Evolutionary conservation across 2,113 vertebrate species (phyloP).

Genomic region (Prochilodus magdalenae): DNA sequence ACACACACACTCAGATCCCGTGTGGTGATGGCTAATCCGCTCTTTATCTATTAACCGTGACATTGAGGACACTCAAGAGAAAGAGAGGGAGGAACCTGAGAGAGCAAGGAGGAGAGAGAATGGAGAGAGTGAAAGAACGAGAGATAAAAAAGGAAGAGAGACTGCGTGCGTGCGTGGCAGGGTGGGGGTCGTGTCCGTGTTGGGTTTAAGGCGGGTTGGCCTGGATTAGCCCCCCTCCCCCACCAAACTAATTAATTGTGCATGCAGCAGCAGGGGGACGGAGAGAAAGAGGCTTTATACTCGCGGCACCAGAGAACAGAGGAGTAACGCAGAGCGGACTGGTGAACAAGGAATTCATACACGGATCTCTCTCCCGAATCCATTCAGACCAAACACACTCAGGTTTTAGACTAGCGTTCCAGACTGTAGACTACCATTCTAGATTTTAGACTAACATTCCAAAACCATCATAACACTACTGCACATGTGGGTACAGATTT

Average conservation of each 20-base stretch:
- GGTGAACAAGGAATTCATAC: not conserved
- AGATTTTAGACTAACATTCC: too few relatives aligned
- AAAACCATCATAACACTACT: too few relatives aligned
- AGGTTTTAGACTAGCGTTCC: too few relatives aligned
- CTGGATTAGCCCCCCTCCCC: constrained; percentile 59
- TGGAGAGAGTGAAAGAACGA: not conserved
- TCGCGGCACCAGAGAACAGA: not conserved
- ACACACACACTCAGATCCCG: constrained; percentile 45
- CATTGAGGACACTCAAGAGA: constrained; percentile 53
- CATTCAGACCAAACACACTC: too few relatives aligned
- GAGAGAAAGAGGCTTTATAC: constrained; percentile 2
- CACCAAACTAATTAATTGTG: constrained; percentile 67
- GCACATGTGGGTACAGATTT: too few relatives aligned
- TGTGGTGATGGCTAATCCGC: constrained; percentile 62
- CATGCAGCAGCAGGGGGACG: constrained; percentile 12
- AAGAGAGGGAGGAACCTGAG: not conserved
- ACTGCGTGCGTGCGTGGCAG: constrained; percentile 32
- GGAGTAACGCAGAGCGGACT: not conserved
- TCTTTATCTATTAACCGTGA: constrained; percentile 67
- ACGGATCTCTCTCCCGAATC: too few relatives aligned
- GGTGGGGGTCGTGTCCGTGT: constrained; percentile 42
- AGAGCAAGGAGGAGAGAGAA: constrained; percentile 11
- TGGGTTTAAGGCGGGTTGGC: constrained; percentile 46
- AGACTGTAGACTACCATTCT: too few relatives aligned
- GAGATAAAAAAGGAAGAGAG: not conserved